A percentile compares a stretch with the other conserved stretches of the same genome.
phyloP scores from a whole-genome alignment of 2,797 vertebrate genomes.

The Ibycter americanus region DNA sequence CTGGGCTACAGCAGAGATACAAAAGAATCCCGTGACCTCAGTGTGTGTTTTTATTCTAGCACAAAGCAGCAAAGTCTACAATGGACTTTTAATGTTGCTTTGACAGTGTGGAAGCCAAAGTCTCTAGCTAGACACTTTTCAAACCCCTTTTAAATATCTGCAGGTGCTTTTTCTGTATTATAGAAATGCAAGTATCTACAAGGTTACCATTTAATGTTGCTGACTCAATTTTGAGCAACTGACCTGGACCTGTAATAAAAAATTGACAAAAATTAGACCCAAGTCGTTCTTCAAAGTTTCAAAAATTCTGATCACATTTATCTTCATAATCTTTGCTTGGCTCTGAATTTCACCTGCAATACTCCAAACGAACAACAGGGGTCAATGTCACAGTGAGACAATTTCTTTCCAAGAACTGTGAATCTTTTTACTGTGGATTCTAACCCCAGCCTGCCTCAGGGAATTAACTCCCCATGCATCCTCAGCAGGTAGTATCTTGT shows the following conservation, averaged over 20 bases:
- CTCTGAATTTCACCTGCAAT: not conserved
- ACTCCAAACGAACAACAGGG: not conserved
- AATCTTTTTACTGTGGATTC: not conserved
- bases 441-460: not conserved
- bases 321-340: not conserved
- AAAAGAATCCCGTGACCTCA: conserved; percentile 48
- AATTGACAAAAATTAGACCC: conserved; percentile 8
- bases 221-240: not conserved
- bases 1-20: conserved; percentile 21
- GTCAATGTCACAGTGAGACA: not conserved
- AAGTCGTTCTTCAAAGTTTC: not conserved
- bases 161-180: not conserved
- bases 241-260: not conserved
- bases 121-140: conserved; percentile 1
- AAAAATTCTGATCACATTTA: not conserved
- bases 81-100: conserved; percentile 2
- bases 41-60: conserved; percentile 23
- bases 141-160: conserved; percentile 9
- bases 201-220: not conserved
- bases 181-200: not conserved
- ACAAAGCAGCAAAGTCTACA: conserved; percentile 27
- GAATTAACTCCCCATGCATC: not conserved
- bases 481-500: not conserved
- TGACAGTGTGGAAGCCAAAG: not conserved
- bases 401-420: not conserved